Conservation (phyloP, 1,140 invertebrate genomes). For the Apis cerana region DNA sequence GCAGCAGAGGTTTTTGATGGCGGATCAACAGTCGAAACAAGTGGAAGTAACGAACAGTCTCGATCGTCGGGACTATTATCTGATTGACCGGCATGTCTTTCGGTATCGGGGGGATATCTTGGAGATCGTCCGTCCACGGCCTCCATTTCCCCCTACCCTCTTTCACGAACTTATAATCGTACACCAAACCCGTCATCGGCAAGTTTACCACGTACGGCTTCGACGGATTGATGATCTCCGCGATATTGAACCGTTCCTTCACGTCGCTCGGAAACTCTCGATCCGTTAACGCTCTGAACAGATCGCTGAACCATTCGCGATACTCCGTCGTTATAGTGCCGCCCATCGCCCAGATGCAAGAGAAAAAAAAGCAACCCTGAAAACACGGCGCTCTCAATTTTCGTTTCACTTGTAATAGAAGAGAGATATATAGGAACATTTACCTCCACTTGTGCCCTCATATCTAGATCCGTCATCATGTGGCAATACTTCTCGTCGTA, state of each 20-base stretch:
- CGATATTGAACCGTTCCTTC: constrained; percentile 80
- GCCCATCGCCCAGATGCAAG: constrained; percentile 95
- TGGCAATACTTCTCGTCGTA: constrained; percentile 89
- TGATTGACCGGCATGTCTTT: constrained; percentile 95
- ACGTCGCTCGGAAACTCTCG: constrained; percentile 86
- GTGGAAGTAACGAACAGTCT: constrained; percentile 91
- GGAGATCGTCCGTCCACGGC: constrained; percentile 92
- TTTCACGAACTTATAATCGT: constrained; percentile 95
- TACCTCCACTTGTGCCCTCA: constrained; percentile 89
- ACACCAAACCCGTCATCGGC: constrained; percentile 90
- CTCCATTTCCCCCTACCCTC: constrained; percentile 95
- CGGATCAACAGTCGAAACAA: constrained; percentile 89
- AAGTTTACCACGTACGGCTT: constrained; percentile 89
- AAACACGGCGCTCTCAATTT: constrained; percentile 30
- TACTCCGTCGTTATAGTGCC: constrained; percentile 89
- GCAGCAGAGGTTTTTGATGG: constrained; percentile 91
- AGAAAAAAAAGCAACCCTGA: constrained; percentile 95
- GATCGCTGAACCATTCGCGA: constrained; percentile 88
- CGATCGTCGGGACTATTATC: constrained; percentile 95
- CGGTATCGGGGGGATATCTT: constrained; percentile 89
- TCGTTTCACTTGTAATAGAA: no score
- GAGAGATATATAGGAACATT: background rate
- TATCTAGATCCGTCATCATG: constrained; percentile 87
- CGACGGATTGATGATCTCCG: constrained; percentile 82
- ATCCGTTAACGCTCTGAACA: constrained; percentile 89